Percentiles rank a stretch among this genome's conserved stretches.
Evolutionary conservation across 2,113 vertebrate genomes (phyloP).

Genomic region (Sceloporus tristichus): DNA sequence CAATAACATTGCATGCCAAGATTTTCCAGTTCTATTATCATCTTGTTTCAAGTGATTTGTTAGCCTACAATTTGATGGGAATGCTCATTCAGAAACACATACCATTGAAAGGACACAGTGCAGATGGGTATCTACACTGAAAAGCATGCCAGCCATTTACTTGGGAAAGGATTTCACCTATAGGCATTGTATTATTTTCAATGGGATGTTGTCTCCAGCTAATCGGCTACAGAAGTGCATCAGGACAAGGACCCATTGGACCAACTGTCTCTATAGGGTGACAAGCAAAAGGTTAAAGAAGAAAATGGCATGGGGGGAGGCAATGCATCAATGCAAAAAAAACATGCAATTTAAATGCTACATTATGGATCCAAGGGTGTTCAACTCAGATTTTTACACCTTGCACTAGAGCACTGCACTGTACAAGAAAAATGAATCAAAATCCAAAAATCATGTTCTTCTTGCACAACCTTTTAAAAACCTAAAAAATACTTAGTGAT

Average conservation of each 20-base stretch:
- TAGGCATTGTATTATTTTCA: neutral
- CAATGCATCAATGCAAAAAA: slow-evolving; percentile 53
- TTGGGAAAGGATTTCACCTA: neutral
- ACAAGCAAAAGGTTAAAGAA: neutral
- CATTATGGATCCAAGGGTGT: neutral
- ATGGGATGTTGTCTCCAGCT: neutral
- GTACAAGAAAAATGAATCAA: neutral
- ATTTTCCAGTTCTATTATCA: neutral
- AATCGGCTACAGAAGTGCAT: neutral
- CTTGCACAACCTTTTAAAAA: neutral
- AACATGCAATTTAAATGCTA: slow-evolving; percentile 71
- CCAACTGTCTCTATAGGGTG: neutral
- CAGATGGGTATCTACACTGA: neutral
- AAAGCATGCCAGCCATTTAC: neutral
- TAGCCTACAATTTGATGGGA: neutral
- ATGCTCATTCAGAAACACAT: neutral
- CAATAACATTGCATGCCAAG: neutral
- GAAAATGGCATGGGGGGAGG: too few species aligned
- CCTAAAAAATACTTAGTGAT: too few species aligned
- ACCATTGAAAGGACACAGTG: neutral
- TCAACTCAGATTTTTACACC: neutral
- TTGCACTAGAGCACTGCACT: neutral
- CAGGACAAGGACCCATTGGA: neutral
- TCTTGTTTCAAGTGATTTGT: neutral
- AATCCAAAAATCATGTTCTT: neutral